phyloP scores from a whole-genome alignment of 2,113 vertebrate species.

The Bos indicus region DNA sequence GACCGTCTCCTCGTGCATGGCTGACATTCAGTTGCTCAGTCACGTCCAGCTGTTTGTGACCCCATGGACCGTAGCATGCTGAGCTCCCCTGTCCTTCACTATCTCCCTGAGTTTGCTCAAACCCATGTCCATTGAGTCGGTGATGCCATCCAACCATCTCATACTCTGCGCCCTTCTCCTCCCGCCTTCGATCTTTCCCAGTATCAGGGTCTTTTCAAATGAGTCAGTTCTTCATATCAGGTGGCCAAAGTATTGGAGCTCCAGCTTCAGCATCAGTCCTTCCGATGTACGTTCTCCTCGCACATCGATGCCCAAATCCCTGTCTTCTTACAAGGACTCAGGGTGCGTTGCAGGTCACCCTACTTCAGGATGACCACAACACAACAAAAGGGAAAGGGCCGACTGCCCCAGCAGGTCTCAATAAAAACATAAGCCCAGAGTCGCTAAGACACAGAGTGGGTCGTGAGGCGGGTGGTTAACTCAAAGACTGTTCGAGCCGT shows the following conservation, averaged over 20 bases:
- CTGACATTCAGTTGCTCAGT: neutral
- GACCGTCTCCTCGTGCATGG: rapidly evolving
- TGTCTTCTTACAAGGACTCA: neutral
- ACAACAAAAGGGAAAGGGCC: neutral
- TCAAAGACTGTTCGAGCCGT: rapidly evolving
- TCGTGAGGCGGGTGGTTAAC: rapidly evolving
- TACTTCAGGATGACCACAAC: too few species aligned
- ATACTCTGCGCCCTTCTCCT: neutral
- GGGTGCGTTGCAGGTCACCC: rapidly evolving
- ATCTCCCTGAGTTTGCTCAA: neutral
- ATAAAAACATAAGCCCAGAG: neutral
- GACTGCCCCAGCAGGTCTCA: rapidly evolving
- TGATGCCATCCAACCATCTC: neutral
- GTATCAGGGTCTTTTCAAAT: neutral
- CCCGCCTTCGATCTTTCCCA: rapidly evolving
- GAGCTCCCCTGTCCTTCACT: neutral
- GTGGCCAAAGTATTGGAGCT: neutral
- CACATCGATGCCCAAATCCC: neutral
- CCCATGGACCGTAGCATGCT: rapidly evolving
- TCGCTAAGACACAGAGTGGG: rapidly evolving
- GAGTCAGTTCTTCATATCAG: neutral
- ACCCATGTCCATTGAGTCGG: neutral
- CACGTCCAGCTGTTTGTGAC: neutral
- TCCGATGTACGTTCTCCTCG: neutral
- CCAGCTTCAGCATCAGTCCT: neutral